Conservation (phyloP, 2,797 vertebrate species). For the Brotula barbata region DNA sequence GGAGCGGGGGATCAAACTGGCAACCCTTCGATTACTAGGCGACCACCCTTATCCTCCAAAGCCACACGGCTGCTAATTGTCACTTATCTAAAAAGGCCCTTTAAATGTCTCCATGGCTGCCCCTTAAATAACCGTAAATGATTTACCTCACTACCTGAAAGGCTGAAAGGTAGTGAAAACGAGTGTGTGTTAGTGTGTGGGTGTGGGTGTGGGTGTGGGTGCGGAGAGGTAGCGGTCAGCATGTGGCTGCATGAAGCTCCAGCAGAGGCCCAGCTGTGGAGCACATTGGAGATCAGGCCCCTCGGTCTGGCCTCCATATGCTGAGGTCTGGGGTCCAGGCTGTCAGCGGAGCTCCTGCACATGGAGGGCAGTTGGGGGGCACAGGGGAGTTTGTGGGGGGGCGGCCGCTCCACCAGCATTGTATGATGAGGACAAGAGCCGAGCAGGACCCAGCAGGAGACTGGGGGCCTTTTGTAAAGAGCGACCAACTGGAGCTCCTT, state of each 20-base stretch:
- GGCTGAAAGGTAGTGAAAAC: too few species aligned
- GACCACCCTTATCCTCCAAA: too few species aligned
- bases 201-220: constrained; percentile 4
- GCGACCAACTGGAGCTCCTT: constrained; percentile 76
- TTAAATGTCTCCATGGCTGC: too few species aligned
- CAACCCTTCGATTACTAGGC: too few species aligned
- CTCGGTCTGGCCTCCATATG: constrained; percentile 78
- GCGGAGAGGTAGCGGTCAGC: constrained; percentile 10
- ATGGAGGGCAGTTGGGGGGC: constrained; percentile 74
- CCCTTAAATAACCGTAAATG: too few species aligned
- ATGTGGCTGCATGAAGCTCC: constrained; percentile 53
- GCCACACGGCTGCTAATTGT: too few species aligned
- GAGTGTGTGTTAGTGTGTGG: too few species aligned
- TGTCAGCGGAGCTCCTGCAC: constrained; percentile 67
- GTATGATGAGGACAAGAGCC: constrained; percentile 77
- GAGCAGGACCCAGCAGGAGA: constrained; percentile 79
- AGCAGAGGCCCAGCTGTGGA: constrained; percentile 74
- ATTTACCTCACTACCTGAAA: too few species aligned
- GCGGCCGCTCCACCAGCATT: constrained; percentile 67
- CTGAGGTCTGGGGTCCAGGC: constrained; percentile 75
- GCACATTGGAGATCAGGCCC: constrained; percentile 62
- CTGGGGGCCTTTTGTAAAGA: constrained; percentile 79
- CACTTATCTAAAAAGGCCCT: too few species aligned
- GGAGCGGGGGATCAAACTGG: too few species aligned
- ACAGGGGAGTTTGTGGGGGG: constrained; percentile 39